A percentile compares a stretch with the other conserved stretches of the same genome.
Conservation (phyloP, 23 tunicate genomes). For the Corella eumyota region DNA sequence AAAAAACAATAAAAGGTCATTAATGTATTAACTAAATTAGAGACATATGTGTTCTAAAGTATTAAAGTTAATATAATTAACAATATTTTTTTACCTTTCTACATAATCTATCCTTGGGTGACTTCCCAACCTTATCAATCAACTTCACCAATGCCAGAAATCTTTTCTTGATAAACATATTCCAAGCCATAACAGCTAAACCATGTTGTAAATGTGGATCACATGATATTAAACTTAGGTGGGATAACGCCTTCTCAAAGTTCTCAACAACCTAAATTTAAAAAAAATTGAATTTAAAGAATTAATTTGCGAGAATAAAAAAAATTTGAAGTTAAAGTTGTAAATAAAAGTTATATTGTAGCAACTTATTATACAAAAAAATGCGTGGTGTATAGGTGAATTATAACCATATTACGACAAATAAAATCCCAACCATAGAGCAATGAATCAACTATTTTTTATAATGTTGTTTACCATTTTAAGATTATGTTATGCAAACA, state of each 20-base stretch:
- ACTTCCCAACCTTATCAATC: slow-evolving; percentile 75
- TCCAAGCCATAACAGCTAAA: slow-evolving; percentile 57
- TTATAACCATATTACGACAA: neutral
- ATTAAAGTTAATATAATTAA: neutral
- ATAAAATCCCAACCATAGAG: too few relatives aligned
- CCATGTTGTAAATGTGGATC: slow-evolving; percentile 55
- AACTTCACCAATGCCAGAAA: slow-evolving; percentile 47
- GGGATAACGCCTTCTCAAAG: slow-evolving; percentile 19
- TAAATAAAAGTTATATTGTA: too few relatives aligned
- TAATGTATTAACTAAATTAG: neutral
- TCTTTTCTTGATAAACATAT: slow-evolving; percentile 29
- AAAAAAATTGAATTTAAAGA: neutral
- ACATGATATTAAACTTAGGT: slow-evolving; percentile 14
- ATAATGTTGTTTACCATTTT: too few relatives aligned
- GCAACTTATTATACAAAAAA: too few relatives aligned
- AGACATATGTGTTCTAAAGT: neutral
- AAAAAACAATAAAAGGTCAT: neutral
- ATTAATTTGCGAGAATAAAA: neutral
- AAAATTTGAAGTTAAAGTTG: neutral
- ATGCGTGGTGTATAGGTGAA: neutral
- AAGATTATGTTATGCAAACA: too few relatives aligned
- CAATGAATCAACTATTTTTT: too few relatives aligned
- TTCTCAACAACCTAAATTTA: slow-evolving; percentile 17
- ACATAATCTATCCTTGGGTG: slow-evolving; percentile 73
- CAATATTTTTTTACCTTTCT: slow-evolving; percentile 27